phyloP scores from a whole-genome alignment of 2,888 invertebrate genomes.

The Machimus rusticus region DNA sequence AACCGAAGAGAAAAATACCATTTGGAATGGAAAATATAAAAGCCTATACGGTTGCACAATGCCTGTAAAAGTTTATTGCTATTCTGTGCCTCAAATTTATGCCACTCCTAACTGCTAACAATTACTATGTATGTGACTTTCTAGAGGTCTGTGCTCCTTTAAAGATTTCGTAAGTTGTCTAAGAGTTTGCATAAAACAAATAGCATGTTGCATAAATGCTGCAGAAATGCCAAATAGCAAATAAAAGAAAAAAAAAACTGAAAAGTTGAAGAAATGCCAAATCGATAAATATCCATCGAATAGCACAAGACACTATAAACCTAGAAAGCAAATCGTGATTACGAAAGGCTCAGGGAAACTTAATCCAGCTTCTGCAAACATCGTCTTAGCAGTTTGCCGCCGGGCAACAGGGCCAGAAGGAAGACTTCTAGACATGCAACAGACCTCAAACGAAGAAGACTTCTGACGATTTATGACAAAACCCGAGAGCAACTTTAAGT shows the following conservation, averaged over 20 bases:
- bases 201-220: constrained; percentile 1
- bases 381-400: background rate
- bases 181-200: background rate
- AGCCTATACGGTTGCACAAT: background rate
- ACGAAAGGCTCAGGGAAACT: background rate
- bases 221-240: background rate
- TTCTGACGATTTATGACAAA: constrained; percentile 3
- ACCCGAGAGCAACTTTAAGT: background rate
- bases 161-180: background rate
- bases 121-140: background rate
- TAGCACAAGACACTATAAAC: background rate
- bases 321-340: background rate
- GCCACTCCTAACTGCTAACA: background rate
- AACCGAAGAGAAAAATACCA: background rate
- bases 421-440: background rate
- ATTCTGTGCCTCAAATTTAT: background rate
- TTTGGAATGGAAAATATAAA: background rate
- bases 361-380: background rate
- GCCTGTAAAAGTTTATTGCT: background rate
- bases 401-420: background rate
- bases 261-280: constrained; percentile 4
- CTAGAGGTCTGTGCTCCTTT: background rate
- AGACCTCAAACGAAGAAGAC: background rate
- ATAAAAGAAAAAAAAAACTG: background rate
- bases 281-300: constrained; percentile 16